These are phyloP conservation scores for Eretmochelys imbricata DNA, from an alignment of 2,113 vertebrate genomes.

Conservation along the genomic window DNA sequence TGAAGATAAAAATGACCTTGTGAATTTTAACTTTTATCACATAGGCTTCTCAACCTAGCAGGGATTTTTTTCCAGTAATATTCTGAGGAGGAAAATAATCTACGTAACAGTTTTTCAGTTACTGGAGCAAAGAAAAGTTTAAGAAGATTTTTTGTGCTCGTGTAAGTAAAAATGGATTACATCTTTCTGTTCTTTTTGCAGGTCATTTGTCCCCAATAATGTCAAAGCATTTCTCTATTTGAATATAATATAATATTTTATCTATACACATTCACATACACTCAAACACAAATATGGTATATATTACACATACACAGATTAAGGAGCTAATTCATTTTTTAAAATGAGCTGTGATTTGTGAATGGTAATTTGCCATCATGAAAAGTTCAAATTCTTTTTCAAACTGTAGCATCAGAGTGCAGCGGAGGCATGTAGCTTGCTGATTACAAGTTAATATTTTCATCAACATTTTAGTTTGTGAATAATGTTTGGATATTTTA, in stretches of 20 bases:
- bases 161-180: background rate
- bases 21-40: conserved; percentile 12
- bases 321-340: background rate
- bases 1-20: conserved; percentile 33
- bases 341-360: background rate
- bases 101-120: background rate
- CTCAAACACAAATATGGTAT: background rate
- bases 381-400: background rate
- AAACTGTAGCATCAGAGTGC: background rate
- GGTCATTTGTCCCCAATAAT: background rate
- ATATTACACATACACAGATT: background rate
- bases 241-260: background rate
- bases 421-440: background rate
- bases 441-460: background rate
- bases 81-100: background rate
- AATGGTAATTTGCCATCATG: background rate
- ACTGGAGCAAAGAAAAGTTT: background rate
- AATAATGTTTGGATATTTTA: conserved; percentile 42
- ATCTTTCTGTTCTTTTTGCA: conserved; percentile 27
- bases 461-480: conserved; percentile 8
- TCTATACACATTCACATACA: background rate
- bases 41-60: background rate
- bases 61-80: background rate
- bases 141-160: background rate
- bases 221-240: background rate